These are phyloP conservation scores for Cenopis cana DNA, from an alignment of 2,888 invertebrate species.

Conservation along the genomic window DNA sequence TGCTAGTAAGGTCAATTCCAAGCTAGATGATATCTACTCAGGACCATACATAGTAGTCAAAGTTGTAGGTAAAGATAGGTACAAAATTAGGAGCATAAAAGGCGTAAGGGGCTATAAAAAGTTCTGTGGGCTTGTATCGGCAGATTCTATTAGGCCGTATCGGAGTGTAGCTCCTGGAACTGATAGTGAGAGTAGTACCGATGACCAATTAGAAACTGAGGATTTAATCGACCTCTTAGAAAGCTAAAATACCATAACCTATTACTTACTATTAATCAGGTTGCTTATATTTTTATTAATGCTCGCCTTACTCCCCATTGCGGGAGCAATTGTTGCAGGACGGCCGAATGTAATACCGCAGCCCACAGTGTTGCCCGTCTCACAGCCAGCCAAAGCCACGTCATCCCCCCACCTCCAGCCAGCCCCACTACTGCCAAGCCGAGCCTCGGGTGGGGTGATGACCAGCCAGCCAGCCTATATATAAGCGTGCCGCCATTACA, in stretches of 20 bases:
- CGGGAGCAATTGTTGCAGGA: too few relatives aligned
- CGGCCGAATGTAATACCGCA: too few relatives aligned
- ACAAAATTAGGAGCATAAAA: conserved; percentile 45
- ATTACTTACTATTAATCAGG: not conserved
- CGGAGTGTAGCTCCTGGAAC: conserved; percentile 25
- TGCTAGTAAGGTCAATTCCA: conserved; percentile 43
- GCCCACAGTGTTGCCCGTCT: too few relatives aligned
- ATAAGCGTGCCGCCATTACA: too few relatives aligned
- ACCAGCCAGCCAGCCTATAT: too few relatives aligned
- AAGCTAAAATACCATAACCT: not conserved
- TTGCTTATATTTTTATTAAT: not conserved
- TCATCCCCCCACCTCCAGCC: too few relatives aligned
- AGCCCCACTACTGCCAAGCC: too few relatives aligned
- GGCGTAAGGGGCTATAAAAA: conserved; percentile 46
- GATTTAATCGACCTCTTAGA: conserved; percentile 13
- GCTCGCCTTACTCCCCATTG: too few relatives aligned
- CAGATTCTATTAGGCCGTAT: conserved; percentile 44
- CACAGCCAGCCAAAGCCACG: too few relatives aligned
- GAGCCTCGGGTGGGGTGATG: too few relatives aligned
- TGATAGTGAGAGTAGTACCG: conserved; percentile 22
- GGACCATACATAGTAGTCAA: conserved; percentile 43
- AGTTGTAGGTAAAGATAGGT: conserved; percentile 44
- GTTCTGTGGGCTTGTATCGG: conserved; percentile 45
- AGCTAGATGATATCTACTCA: conserved; percentile 41
- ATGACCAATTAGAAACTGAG: conserved; percentile 20